phyloP scores from a whole-genome alignment of 2,888 invertebrate genomes.

The Cosmorhoe ocellata region DNA sequence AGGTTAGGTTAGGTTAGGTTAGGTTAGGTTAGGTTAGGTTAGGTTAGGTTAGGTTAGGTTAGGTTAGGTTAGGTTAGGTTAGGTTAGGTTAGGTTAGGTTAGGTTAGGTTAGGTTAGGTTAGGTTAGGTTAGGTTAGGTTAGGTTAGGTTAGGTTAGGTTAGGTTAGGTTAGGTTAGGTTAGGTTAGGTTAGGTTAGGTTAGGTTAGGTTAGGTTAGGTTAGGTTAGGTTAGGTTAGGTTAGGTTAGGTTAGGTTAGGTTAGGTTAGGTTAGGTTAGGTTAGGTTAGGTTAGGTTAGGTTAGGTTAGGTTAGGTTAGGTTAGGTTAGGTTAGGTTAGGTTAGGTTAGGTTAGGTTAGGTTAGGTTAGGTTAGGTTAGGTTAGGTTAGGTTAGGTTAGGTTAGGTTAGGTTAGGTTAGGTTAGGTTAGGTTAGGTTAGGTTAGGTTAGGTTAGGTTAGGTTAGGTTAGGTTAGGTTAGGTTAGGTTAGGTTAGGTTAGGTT shows the following conservation, averaged over 20 bases:
- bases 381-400: neutral
- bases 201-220: neutral
- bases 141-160: neutral
- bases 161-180: neutral
- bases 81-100: neutral
- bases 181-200: neutral
- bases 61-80: neutral
- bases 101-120: neutral
- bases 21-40: neutral
- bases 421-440: neutral
- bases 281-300: neutral
- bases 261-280: neutral
- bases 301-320: neutral
- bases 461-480: neutral
- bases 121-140: neutral
- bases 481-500: neutral
- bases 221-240: neutral
- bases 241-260: neutral
- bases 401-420: neutral
- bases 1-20: neutral
- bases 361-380: neutral
- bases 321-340: neutral
- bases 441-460: neutral
- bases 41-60: neutral
- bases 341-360: neutral